Evolutionary conservation across 2,888 invertebrate genomes (phyloP), one percentile per base, ranked within the genome.

Genomic region (Diploptera punctata): DNA sequence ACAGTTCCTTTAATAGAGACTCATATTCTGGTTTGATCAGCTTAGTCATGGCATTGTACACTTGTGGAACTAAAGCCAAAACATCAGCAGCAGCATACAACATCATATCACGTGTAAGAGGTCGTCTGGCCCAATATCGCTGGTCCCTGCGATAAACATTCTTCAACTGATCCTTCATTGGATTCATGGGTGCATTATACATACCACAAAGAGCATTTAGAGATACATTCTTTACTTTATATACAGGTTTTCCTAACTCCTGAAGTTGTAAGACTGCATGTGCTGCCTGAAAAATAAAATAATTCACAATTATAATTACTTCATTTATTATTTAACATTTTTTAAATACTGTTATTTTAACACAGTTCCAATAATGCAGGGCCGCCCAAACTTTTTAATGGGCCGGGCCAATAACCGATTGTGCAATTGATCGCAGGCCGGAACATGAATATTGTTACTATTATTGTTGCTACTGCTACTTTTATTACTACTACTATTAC

Each of bases 151-250:
- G 86, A 81, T 95, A 95, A 49, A 95, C 91, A 83, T 92, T 92
- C 83, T 94, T 94, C 71, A 94, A 82, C 80, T 95, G 94, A 81
- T 97, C 96, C 81, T 96, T 98, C 84, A 96, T 90, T 0, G 95
- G 94, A 84, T 97, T 97, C 80, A 91, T 88, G 0, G 94, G 93
- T 62, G 94, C 94, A 80, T 92, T 93, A 82, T 97, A 95, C 75
- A 91, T 87, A 83, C 96, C 93, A 83, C 97, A 97, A 70, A 98
- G 86, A 69, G 96, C 93, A 85, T 96, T 95, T 72, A 98, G 86
- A 78, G 95, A 95, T 62, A 97, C 91, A 81, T 95, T 95, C 84
- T 97, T 97, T 68, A 96, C 95, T 86, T 98, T 98, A 81, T 97
- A 95, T 67, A 97, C 94, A 43, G 97, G 96, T 79, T 94, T 93